Conservation (phyloP, 2,113 vertebrate species). For the Tyrannus savana region DNA sequence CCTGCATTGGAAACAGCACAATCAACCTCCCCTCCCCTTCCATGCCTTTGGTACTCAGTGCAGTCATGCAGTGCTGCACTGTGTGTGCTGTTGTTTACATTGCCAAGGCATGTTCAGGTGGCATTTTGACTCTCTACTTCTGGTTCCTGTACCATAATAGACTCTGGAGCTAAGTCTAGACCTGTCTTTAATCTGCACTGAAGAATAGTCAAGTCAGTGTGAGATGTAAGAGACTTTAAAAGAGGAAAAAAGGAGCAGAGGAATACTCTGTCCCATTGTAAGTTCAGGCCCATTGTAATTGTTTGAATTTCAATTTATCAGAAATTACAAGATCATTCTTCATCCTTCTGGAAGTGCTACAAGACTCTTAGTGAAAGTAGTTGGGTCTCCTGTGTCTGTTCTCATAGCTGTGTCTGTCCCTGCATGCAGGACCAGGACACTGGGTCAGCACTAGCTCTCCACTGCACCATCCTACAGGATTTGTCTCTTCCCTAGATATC, state of each 20-base stretch:
- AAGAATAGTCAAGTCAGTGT: not conserved
- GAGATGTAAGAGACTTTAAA: not conserved
- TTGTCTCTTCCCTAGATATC: not conserved
- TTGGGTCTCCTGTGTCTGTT: not conserved
- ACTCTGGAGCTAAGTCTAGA: not conserved
- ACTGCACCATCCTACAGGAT: not conserved
- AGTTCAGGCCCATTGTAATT: not conserved
- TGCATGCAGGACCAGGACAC: not conserved
- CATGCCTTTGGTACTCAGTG: not conserved
- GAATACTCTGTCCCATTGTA: not conserved
- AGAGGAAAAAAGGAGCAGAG: not conserved
- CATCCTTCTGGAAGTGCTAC: not conserved
- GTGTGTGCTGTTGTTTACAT: not conserved
- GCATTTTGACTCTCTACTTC: not conserved
- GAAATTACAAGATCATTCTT: not conserved
- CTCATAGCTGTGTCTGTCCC: not conserved
- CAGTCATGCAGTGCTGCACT: not conserved
- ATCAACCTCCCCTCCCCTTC: not conserved
- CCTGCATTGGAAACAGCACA: not conserved
- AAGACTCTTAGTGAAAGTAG: not conserved
- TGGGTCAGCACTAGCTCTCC: not conserved
- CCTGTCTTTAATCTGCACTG: not conserved
- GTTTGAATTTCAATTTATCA: not conserved
- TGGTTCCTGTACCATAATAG: not conserved
- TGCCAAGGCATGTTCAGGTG: not conserved